phyloP scores from a whole-genome alignment of 2,113 vertebrate species.

The Chaenocephalus aceratus region DNA sequence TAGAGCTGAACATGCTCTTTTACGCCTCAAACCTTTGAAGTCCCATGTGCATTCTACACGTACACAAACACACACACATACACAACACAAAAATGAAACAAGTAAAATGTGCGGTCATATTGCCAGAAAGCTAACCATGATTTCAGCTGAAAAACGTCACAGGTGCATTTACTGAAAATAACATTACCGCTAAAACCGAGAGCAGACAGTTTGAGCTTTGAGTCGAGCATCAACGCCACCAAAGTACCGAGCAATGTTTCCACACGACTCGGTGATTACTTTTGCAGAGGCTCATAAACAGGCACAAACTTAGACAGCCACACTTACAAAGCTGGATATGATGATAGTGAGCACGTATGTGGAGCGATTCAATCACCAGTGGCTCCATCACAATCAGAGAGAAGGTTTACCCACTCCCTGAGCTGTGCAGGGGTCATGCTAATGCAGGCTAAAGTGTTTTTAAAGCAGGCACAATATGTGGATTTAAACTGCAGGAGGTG shows the following conservation, averaged over 20 bases:
- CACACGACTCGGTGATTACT: not conserved
- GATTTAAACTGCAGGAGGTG: conserved; percentile 55
- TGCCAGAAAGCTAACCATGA: conserved; percentile 33
- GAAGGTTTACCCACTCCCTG: conserved; percentile 4
- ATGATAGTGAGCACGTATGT: not conserved
- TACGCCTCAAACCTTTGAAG: conserved; percentile 54
- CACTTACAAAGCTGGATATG: not conserved
- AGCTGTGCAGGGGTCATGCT: not conserved
- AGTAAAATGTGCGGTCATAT: conserved; percentile 44
- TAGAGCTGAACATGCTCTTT: conserved; percentile 60
- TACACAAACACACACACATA: conserved; percentile 1
- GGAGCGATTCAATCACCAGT: not conserved
- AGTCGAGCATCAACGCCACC: not conserved
- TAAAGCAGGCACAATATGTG: conserved; percentile 37
- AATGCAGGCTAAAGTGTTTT: conserved; percentile 9
- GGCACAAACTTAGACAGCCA: not conserved
- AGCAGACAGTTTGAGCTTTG: conserved; percentile 3
- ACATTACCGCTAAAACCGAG: not conserved
- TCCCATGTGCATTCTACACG: not conserved
- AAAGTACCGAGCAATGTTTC: not conserved
- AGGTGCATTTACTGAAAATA: conserved; percentile 13
- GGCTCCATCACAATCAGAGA: conserved; percentile 25
- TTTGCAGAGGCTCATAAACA: not conserved
- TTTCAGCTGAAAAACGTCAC: conserved; percentile 48
- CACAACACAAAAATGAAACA: conserved; percentile 36